These are phyloP conservation scores for Upupa epops DNA, from an alignment of 2,113 vertebrate genomes.

Conservation along the genomic window DNA sequence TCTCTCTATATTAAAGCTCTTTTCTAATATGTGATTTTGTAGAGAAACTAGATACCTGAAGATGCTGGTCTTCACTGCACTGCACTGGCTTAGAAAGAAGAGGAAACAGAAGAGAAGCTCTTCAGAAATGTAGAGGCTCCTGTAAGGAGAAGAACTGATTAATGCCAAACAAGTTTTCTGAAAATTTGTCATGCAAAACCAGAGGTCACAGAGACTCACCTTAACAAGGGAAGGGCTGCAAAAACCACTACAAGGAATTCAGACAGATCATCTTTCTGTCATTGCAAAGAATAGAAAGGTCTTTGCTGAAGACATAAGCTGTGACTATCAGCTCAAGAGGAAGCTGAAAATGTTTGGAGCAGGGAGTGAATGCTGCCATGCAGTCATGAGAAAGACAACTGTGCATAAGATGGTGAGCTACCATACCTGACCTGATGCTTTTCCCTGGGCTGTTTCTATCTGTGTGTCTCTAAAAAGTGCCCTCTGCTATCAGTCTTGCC, in stretches of 20 bases:
- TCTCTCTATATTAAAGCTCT: neutral
- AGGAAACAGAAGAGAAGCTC: neutral
- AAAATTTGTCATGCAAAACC: neutral
- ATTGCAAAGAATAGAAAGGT: neutral
- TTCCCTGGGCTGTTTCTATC: slow-evolving; percentile 45
- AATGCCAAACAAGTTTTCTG: neutral
- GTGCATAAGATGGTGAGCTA: slow-evolving; percentile 36
- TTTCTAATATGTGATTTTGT: neutral
- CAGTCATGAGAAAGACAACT: slow-evolving; percentile 37
- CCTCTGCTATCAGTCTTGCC: slow-evolving; percentile 8
- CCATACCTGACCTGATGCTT: slow-evolving; percentile 32
- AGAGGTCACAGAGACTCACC: neutral
- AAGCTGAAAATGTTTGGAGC: slow-evolving; percentile 6
- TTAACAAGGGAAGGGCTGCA: neutral
- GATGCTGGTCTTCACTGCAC: neutral
- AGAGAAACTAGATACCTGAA: neutral
- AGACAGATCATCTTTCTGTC: neutral
- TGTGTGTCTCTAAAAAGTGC: slow-evolving; percentile 21
- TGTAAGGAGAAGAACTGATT: neutral
- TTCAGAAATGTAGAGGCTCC: neutral
- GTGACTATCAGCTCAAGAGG: neutral
- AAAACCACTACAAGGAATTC: neutral
- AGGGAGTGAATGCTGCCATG: neutral
- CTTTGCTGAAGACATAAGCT: slow-evolving; percentile 24
- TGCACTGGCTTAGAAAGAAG: neutral